These are phyloP conservation scores for Petrosia ficiformis DNA, from an alignment of 37 sponge, comb jelly and placozoan species.

Conservation along the genomic window DNA sequence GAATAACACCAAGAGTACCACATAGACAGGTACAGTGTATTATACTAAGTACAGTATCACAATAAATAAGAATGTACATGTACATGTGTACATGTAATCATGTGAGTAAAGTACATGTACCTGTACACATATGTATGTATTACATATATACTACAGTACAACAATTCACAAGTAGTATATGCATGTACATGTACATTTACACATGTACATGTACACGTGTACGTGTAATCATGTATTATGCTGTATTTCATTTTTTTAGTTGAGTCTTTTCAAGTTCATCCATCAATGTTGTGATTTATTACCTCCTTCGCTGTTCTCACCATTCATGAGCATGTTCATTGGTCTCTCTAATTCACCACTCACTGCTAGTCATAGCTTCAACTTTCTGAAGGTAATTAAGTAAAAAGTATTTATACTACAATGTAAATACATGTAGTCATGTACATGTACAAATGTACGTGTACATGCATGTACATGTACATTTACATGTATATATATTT, in stretches of 20 bases:
- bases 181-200: not conserved
- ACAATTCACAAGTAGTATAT: not conserved
- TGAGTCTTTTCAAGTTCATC: conserved; percentile 88
- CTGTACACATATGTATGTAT: no score
- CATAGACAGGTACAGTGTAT: conserved; percentile 19
- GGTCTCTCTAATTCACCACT: conserved; percentile 66
- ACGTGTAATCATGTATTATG: not conserved
- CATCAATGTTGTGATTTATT: conserved; percentile 75
- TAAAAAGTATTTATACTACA: conserved; percentile 19
- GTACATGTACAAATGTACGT: no score
- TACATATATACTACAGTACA: no score
- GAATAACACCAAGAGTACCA: not conserved
- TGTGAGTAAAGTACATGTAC: no score
- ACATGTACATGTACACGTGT: not conserved
- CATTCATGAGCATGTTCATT: conserved; percentile 85
- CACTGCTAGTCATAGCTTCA: conserved; percentile 80
- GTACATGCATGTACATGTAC: no score
- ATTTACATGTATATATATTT: no score
- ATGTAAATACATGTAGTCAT: no score
- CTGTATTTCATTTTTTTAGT: conserved; percentile 29
- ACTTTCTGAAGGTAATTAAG: conserved; percentile 58
- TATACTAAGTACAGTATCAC: no score
- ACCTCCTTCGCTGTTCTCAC: conserved; percentile 74
- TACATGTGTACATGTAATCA: no score
- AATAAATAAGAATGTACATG: not conserved